phyloP scores from a whole-genome alignment of 1,140 invertebrate genomes.

The Homalodisca vitripennis region DNA sequence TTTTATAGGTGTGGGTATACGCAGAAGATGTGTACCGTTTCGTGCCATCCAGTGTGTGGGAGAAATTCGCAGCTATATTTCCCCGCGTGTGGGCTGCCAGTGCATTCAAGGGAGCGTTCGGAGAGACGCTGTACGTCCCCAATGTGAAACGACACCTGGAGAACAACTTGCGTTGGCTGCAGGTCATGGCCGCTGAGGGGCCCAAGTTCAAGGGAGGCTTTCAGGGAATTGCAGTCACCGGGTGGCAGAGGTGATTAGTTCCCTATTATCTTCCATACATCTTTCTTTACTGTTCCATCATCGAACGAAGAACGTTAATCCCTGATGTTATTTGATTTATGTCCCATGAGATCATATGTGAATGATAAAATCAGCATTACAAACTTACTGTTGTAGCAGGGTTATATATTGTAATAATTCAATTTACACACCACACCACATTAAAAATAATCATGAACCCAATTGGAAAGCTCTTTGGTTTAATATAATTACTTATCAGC shows the following conservation, averaged over 20 bases:
- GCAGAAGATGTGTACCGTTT: constrained; percentile 57
- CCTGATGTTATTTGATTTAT: too few relatives aligned
- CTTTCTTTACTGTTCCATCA: too few relatives aligned
- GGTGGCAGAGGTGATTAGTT: constrained; percentile 74
- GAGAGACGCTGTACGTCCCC: constrained; percentile 68
- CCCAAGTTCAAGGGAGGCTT: constrained; percentile 60
- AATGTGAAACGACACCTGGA: constrained; percentile 63
- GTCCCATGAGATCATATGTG: too few relatives aligned
- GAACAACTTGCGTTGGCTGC: constrained; percentile 72
- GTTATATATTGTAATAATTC: too few relatives aligned
- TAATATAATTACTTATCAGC: too few relatives aligned
- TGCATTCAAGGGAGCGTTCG: constrained; percentile 89
- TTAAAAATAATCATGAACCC: too few relatives aligned
- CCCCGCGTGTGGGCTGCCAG: constrained; percentile 88
- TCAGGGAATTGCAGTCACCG: constrained; percentile 61
- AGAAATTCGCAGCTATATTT: constrained; percentile 80
- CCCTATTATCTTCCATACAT: too few relatives aligned
- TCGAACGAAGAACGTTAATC: too few relatives aligned
- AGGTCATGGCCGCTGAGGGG: constrained; percentile 57
- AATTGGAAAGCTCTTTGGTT: too few relatives aligned
- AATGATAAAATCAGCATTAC: too few relatives aligned
- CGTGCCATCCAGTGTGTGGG: constrained; percentile 61
- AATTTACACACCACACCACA: too few relatives aligned
- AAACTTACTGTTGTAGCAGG: too few relatives aligned
- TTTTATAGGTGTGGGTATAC: constrained; percentile 55